Evolutionary conservation across 1,140 invertebrate species (phyloP).

Genomic region (Melanaphis sacchari): DNA sequence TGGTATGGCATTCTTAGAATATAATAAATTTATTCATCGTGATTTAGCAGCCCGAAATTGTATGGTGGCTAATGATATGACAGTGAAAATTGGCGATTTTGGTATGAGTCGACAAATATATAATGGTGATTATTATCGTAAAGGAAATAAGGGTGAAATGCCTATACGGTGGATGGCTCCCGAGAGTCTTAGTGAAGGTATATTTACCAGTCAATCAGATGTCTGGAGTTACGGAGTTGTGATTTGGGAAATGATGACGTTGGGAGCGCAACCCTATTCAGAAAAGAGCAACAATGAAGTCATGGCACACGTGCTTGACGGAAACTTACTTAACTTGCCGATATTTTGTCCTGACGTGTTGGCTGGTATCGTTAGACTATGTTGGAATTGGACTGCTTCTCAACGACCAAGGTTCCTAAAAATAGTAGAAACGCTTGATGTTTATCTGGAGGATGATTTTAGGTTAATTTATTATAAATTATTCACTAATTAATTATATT

Average conservation of each 20-base stretch:
- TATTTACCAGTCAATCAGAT: slow-evolving; percentile 90
- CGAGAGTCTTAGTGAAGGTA: slow-evolving; percentile 93
- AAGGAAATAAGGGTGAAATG: slow-evolving; percentile 87
- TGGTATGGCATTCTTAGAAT: slow-evolving; percentile 95
- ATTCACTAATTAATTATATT: background rate
- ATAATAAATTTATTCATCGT: slow-evolving; percentile 94
- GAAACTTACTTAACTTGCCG: slow-evolving; percentile 83
- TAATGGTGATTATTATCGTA: slow-evolving; percentile 95
- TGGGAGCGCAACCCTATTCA: slow-evolving; percentile 97
- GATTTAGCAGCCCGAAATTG: slow-evolving; percentile 99
- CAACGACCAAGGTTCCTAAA: slow-evolving; percentile 85
- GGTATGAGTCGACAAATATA: slow-evolving; percentile 97
- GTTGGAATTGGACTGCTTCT: slow-evolving; percentile 82
- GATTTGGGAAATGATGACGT: slow-evolving; percentile 96
- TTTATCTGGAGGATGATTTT: slow-evolving; percentile 63
- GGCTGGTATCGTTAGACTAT: slow-evolving; percentile 85
- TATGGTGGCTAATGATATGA: slow-evolving; percentile 89
- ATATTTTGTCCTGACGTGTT: slow-evolving; percentile 90
- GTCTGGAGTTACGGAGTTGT: slow-evolving; percentile 97
- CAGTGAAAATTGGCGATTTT: slow-evolving; percentile 96
- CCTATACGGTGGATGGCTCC: slow-evolving; percentile 90
- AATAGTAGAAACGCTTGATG: slow-evolving; percentile 73
- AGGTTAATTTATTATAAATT: slow-evolving; percentile 56
- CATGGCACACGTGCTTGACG: slow-evolving; percentile 85
- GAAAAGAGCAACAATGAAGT: slow-evolving; percentile 79